A percentile compares a stretch with the other conserved stretches of the same genome.
Evolutionary conservation across 1,140 invertebrate species (phyloP).

Genomic region (Drosophila busckii): DNA sequence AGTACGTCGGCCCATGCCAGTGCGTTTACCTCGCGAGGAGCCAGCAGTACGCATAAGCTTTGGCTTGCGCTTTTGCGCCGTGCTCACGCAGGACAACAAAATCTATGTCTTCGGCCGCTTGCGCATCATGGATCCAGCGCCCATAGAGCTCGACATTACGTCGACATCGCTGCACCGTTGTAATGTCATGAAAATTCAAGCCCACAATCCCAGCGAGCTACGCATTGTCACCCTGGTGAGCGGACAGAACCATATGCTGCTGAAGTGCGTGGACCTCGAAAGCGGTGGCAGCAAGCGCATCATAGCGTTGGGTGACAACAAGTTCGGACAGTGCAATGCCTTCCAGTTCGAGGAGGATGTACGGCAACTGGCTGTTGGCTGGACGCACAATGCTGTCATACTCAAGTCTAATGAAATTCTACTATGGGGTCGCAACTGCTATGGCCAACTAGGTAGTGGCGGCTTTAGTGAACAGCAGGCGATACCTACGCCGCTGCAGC

Average conservation of each 20-base stretch:
- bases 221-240: slow-evolving; percentile 79
- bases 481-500: slow-evolving; percentile 36
- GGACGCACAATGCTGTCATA: slow-evolving; percentile 86
- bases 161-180: slow-evolving; percentile 59
- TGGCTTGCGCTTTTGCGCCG: slow-evolving; percentile 85
- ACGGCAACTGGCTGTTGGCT: slow-evolving; percentile 83
- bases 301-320: slow-evolving; percentile 87
- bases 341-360: slow-evolving; percentile 77
- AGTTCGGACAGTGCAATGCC: slow-evolving; percentile 82
- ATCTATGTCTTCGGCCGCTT: slow-evolving; percentile 68
- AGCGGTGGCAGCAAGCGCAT: slow-evolving; percentile 65
- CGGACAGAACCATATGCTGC: slow-evolving; percentile 87
- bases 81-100: slow-evolving; percentile 82
- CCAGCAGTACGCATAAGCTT: slow-evolving; percentile 79
- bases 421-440: slow-evolving; percentile 89
- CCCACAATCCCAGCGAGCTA: slow-evolving; percentile 51
- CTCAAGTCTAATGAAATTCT: slow-evolving; percentile 82
- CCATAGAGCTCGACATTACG: slow-evolving; percentile 64
- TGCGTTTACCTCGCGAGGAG: slow-evolving; percentile 63
- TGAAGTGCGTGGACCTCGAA: slow-evolving; percentile 78
- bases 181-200: slow-evolving; percentile 58
- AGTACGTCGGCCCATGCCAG: slow-evolving; percentile 78
- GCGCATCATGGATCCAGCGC: slow-evolving; percentile 57
- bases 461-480: slow-evolving; percentile 45
- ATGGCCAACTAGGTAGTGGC: slow-evolving; percentile 84